phyloP scores from a whole-genome alignment of 2,797 vertebrate genomes.

The Myoxocephalus aenaeus region DNA sequence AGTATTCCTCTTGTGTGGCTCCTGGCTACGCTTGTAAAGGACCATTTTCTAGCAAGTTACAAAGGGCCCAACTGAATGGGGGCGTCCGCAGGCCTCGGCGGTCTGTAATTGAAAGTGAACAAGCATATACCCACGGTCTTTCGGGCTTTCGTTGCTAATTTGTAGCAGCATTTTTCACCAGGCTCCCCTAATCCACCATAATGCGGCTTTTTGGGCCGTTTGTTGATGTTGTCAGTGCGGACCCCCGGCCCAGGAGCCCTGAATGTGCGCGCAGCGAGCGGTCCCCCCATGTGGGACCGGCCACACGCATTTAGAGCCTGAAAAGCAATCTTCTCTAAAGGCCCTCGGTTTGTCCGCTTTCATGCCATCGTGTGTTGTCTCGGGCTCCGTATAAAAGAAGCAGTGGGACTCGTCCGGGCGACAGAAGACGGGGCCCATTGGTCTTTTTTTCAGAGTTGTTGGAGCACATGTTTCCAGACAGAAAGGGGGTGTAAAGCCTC shows the following conservation, averaged over 20 bases:
- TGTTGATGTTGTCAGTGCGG: slow-evolving; percentile 91
- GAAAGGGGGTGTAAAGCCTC: slow-evolving; percentile 75
- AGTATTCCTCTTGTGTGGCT: slow-evolving; percentile 81
- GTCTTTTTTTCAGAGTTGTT: slow-evolving; percentile 88
- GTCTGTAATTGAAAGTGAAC: slow-evolving; percentile 86
- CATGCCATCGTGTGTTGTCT: slow-evolving; percentile 84
- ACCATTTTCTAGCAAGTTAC: slow-evolving; percentile 76
- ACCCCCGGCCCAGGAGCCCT: slow-evolving; percentile 82
- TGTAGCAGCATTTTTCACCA: slow-evolving; percentile 86
- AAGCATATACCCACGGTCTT: slow-evolving; percentile 81
- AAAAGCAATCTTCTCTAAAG: slow-evolving; percentile 92
- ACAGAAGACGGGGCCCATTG: slow-evolving; percentile 83
- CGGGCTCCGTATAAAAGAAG: slow-evolving; percentile 80
- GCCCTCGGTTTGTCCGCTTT: slow-evolving; percentile 86
- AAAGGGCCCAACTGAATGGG: slow-evolving; percentile 82
- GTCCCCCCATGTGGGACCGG: slow-evolving; percentile 80
- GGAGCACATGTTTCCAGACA: slow-evolving; percentile 86
- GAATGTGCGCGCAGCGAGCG: slow-evolving; percentile 87
- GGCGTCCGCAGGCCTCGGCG: slow-evolving; percentile 74
- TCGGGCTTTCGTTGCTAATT: slow-evolving; percentile 86
- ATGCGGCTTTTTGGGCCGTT: slow-evolving; percentile 85
- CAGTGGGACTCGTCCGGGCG: slow-evolving; percentile 83
- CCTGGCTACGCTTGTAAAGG: slow-evolving; percentile 71
- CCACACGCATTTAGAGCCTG: slow-evolving; percentile 87
- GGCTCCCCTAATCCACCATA: slow-evolving; percentile 84